Conservation (phyloP, 2,888 invertebrate genomes). For the Apodemia hepburni region DNA sequence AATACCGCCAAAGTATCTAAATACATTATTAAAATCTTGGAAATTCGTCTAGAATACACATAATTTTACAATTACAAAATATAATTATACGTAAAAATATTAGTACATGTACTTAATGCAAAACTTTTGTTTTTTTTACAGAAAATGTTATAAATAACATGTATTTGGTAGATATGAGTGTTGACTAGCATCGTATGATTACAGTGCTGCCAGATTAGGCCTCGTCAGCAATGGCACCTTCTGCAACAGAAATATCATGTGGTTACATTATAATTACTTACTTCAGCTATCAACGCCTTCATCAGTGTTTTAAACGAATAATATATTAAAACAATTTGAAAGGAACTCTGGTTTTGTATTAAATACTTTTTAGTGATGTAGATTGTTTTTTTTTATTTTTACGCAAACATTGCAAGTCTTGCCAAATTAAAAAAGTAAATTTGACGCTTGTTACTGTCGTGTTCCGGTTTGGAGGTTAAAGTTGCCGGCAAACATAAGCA, state of each 20-base stretch:
- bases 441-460: too few relatives aligned
- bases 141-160: slow-evolving; percentile 22
- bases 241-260: slow-evolving; percentile 34
- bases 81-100: slow-evolving; percentile 4
- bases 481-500: too few relatives aligned
- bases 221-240: slow-evolving; percentile 55
- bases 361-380: too few relatives aligned
- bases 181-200: slow-evolving; percentile 42
- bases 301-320: too few relatives aligned
- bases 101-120: slow-evolving; percentile 4
- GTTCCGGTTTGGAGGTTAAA: too few relatives aligned
- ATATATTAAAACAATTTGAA: too few relatives aligned
- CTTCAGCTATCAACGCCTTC: too few relatives aligned
- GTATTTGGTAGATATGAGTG: slow-evolving; percentile 37
- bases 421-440: too few relatives aligned
- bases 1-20: slow-evolving; percentile 43
- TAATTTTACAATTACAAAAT: slow-evolving; percentile 1
- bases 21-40: slow-evolving; percentile 45
- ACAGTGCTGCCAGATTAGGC: slow-evolving; percentile 57
- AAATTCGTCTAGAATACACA: slow-evolving; percentile 18
- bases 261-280: background rate
- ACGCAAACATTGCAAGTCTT: too few relatives aligned
- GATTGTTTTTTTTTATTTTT: too few relatives aligned
- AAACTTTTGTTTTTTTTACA: slow-evolving; percentile 14
- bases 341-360: too few relatives aligned